These are phyloP conservation scores for Taxidea taxus DNA, from an alignment of 2,113 vertebrate species.

Conservation along the genomic window DNA sequence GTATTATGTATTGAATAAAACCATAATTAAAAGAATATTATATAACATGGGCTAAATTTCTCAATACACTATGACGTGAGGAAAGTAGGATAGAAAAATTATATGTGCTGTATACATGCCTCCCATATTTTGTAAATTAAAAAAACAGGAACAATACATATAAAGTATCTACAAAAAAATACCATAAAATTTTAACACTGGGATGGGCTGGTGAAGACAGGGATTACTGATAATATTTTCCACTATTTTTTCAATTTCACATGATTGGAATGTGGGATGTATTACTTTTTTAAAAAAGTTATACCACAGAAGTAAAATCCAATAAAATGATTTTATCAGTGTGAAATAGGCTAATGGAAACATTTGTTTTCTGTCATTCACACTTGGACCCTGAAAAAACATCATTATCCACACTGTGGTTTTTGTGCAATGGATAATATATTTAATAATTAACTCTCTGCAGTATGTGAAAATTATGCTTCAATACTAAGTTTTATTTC, in stretches of 20 bases:
- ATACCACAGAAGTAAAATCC: background rate
- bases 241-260: background rate
- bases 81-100: background rate
- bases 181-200: background rate
- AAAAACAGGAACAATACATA: background rate
- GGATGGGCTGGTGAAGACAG: background rate
- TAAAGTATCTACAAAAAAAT: background rate
- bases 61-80: background rate
- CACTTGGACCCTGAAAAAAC: conserved; percentile 16
- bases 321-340: background rate
- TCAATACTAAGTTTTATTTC: conserved; percentile 52
- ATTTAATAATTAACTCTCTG: conserved; percentile 63
- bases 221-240: background rate
- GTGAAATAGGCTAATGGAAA: conserved; percentile 19
- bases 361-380: conserved; percentile 34
- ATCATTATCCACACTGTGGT: conserved; percentile 23
- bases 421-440: conserved; percentile 34
- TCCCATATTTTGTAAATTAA: background rate
- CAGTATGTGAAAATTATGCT: conserved; percentile 45
- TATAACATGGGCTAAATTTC: background rate
- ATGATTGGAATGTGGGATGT: background rate
- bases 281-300: background rate
- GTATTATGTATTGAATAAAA: background rate
- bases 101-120: background rate
- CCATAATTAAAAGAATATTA: background rate